These are phyloP conservation scores for Zootoca vivipara DNA, from an alignment of 2,113 vertebrate species.

Conservation along the genomic window DNA sequence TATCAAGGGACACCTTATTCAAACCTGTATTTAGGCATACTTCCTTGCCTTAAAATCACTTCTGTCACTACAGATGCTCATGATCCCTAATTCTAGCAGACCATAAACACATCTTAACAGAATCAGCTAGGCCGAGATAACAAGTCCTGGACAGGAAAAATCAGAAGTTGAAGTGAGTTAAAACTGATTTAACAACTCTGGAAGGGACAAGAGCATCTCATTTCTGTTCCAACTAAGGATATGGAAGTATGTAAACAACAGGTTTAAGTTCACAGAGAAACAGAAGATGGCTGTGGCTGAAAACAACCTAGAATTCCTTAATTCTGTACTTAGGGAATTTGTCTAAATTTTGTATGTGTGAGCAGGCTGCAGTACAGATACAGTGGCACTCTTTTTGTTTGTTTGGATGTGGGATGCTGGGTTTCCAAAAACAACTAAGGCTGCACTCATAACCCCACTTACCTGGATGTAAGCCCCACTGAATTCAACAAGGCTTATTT, in stretches of 20 bases:
- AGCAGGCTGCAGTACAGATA: not conserved
- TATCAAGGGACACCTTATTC: not conserved
- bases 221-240: not conserved
- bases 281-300: not conserved
- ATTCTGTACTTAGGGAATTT: not conserved
- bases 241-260: not conserved
- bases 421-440: not conserved
- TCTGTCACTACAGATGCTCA: not conserved
- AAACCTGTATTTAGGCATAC: not conserved
- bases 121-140: not conserved
- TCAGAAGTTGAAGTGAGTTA: not conserved
- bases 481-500: too few relatives aligned
- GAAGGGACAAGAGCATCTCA: not conserved
- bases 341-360: not conserved
- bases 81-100: not conserved
- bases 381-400: not conserved
- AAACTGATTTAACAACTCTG: not conserved
- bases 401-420: not conserved
- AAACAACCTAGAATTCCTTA: not conserved
- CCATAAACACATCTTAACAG: not conserved
- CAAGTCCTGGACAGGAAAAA: not conserved
- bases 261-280: not conserved
- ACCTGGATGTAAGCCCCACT: too few relatives aligned
- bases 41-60: not conserved
- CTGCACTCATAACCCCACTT: too few relatives aligned